Evolutionary conservation across 2,113 vertebrate genomes (phyloP).

Genomic region (Hepsetus odoe): DNA sequence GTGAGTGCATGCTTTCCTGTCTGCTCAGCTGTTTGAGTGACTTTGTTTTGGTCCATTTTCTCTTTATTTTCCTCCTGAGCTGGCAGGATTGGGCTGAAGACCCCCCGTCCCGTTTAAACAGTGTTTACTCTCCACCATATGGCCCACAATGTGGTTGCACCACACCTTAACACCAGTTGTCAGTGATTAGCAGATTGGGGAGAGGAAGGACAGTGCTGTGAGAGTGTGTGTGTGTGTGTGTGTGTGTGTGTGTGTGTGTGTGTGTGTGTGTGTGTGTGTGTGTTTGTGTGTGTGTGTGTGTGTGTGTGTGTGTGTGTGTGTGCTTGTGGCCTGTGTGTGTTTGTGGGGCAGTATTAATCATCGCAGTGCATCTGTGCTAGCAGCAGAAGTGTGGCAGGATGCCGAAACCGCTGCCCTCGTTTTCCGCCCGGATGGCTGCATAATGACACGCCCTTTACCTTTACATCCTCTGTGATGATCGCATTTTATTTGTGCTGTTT

Average conservation of each 20-base stretch:
- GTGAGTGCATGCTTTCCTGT: constrained; percentile 48
- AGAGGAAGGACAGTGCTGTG: constrained; percentile 41
- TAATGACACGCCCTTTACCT: constrained; percentile 83
- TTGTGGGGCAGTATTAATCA: constrained; percentile 47
- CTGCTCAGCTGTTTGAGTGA: constrained; percentile 54
- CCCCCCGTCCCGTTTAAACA: constrained; percentile 70
- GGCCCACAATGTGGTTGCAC: constrained; percentile 69
- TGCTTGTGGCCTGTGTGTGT: constrained; percentile 33
- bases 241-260: constrained; percentile 28
- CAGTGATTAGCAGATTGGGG: constrained; percentile 67
- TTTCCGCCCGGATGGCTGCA: constrained; percentile 82
- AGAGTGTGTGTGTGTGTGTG: constrained; percentile 27
- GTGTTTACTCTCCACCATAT: constrained; percentile 71
- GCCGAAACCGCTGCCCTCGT: constrained; percentile 72
- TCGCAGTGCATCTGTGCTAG: constrained; percentile 75
- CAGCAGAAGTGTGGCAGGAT: constrained; percentile 72
- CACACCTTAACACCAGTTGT: constrained; percentile 74
- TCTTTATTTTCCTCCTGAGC: constrained; percentile 59
- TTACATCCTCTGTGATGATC: constrained; percentile 80
- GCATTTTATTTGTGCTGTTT: constrained; percentile 70
- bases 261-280: constrained; percentile 20
- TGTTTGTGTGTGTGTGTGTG: constrained; percentile 32
- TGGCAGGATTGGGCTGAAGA: constrained; percentile 61
- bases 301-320: constrained; percentile 20
- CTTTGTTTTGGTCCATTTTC: constrained; percentile 61